These are phyloP conservation scores for Apaloderma vittatum DNA, from an alignment of 2,113 vertebrate genomes.

Conservation along the genomic window DNA sequence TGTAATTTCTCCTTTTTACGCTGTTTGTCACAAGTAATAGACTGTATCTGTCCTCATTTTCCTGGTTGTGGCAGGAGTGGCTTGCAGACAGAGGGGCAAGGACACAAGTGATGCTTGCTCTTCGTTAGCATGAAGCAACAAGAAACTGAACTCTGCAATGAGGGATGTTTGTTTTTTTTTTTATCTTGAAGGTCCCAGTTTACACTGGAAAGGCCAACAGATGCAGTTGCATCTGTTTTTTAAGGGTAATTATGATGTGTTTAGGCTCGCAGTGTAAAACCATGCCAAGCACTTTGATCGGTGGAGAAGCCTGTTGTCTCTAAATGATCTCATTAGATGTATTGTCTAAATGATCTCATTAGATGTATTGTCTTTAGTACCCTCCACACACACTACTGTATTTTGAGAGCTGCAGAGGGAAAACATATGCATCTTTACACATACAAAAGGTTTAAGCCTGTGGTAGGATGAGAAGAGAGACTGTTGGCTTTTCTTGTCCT, in stretches of 20 bases:
- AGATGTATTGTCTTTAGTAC: background rate
- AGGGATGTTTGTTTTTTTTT: background rate
- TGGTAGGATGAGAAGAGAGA: background rate
- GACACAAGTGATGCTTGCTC: background rate
- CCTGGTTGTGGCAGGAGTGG: background rate
- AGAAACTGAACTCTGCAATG: background rate
- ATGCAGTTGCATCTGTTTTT: background rate
- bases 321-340: background rate
- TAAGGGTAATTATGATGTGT: background rate
- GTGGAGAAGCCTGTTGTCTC: background rate
- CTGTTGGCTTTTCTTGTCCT: background rate
- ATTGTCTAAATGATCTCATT: background rate
- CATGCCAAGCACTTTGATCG: background rate
- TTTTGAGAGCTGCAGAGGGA: rapidly evolving
- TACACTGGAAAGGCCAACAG: background rate
- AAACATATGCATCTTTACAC: rapidly evolving
- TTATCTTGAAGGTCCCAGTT: background rate
- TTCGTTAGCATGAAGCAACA: rapidly evolving
- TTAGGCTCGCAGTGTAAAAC: background rate
- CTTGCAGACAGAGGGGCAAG: no score
- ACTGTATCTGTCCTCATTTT: background rate
- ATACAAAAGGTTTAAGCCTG: background rate
- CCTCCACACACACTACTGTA: rapidly evolving
- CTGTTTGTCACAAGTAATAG: background rate
- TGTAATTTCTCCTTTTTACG: background rate